Percentiles rank a stretch among this genome's conserved stretches.
Evolutionary conservation across 2,113 vertebrate species (phyloP).

Genomic region (Nothobranchius kuhntae): DNA sequence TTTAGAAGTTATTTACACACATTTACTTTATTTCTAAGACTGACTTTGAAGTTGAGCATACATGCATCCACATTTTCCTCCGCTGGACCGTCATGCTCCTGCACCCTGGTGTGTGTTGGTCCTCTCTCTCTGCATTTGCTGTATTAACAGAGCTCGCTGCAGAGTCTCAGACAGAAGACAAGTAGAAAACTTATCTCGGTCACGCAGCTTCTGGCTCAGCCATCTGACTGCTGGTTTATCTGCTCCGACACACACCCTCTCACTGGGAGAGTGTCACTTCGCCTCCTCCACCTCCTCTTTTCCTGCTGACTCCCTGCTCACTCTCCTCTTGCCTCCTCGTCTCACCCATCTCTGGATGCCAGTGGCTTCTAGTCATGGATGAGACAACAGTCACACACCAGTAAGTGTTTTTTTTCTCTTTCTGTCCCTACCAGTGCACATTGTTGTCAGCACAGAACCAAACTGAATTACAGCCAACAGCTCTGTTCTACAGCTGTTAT

Average conservation of each 20-base stretch:
- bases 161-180: slow-evolving; percentile 43
- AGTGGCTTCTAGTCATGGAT: slow-evolving; percentile 59
- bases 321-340: slow-evolving; percentile 36
- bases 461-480: slow-evolving; percentile 35
- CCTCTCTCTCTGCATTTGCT: slow-evolving; percentile 37
- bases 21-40: background rate
- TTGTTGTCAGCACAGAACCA: slow-evolving; percentile 37
- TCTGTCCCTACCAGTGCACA: slow-evolving; percentile 24
- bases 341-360: slow-evolving; percentile 48
- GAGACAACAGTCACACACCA: slow-evolving; percentile 59
- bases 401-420: slow-evolving; percentile 68
- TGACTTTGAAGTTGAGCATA: slow-evolving; percentile 3
- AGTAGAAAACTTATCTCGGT: slow-evolving; percentile 68
- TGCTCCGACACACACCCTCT: slow-evolving; percentile 61
- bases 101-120: slow-evolving; percentile 44
- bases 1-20: too few relatives aligned
- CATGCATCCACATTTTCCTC: slow-evolving; percentile 13
- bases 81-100: slow-evolving; percentile 1
- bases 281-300: slow-evolving; percentile 40
- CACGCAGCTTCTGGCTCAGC: slow-evolving; percentile 58
- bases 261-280: slow-evolving; percentile 56
- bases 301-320: slow-evolving; percentile 57
- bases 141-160: slow-evolving; percentile 22
- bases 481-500: slow-evolving; percentile 24
- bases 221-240: slow-evolving; percentile 66